Base-by-base conservation (phyloP, 2,888 invertebrate species). In the Drymonia ruficornis region DNA sequence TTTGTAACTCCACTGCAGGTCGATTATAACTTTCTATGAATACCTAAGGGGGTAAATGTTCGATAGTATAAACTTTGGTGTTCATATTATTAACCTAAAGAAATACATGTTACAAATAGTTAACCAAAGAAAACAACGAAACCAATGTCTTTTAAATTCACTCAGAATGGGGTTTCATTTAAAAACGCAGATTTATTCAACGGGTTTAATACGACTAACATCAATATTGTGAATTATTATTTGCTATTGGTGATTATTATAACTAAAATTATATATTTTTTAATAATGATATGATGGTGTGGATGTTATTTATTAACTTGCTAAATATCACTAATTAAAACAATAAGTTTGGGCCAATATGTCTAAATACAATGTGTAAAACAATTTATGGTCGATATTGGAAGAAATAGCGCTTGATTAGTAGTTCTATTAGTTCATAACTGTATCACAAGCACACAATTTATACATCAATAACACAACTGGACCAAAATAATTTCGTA, bases 61-160 rank as follows among this genome's bases (percentile, higher is more conserved):
- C 55, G 62, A 74, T 65, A 69, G 65, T 67, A 76, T 73, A 75
- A 80, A 86, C 90, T 90, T 91, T 91, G 90, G 89, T 83, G 82
- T 80, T 78, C 78, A 80, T 51, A 76, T 78, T 70, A 81, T 83
- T 83, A 87, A 85, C 81, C 83, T 86, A 88, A 79, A 77, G 61
- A 65, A 66, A 78, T 36, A 36, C 36, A 76, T 72, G 84, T 80
- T 86, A 90, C 70, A 89, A 88, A 82, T 84, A 87, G 81, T 83
- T 84, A 87, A 89, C 85, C 81, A 78, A 87, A 34, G 61, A 80
- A 83, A 81, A 83, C 70, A 85, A 87, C 75, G 74, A 83, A 83
- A 84, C 70, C 74, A 78, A 81, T 86, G 89, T 90, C 87, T 90
- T 90, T 89, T 87, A 78, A 74, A 74, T 81, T 66, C 69, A 74